Base-by-base conservation (phyloP, 2,113 vertebrate species). In the Glareola pratincola region DNA sequence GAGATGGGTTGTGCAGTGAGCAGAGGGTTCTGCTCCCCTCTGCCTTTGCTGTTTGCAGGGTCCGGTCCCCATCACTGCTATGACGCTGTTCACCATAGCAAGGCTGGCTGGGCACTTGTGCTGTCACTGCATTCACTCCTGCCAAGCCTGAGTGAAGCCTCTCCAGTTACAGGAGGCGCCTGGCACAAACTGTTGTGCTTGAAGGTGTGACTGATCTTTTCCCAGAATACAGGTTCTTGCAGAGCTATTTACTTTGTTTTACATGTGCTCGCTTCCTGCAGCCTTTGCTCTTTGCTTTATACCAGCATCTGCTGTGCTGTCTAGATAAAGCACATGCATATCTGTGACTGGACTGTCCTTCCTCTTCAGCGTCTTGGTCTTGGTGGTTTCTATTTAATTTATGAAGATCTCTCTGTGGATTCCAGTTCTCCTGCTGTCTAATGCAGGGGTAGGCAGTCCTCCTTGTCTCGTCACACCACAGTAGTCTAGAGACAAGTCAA, bases 101-200 rank as follows among this genome's bases (percentile, higher is more conserved):
- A 43, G 37, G 62, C 62, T 94, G 56, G 36, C 41, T 90, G 53
- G 36, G 43, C 7, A 23, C 56, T 81, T 47, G 21, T 24, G 69
- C 56, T 81, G 63, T n/a, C 3, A 5, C 41, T 50, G 54, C 8
- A 3, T 85, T 77, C 64, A 60, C 20, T 19, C 0, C 0, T 37
- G 36, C 83, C 59, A 12, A 68, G 75, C 30, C 34, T 30, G 39
- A 43, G 36, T 34, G 56, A 83, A 64, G 66, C 23, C 53, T 59
- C 27, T 91, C 39, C 53, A 83, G 59, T 19, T 83, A 34, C 67
- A 83, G 75, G 22, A 92, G 62, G 26, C 2, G 21, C 34, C 56
- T 68, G 75, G 53, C 75, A 91, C 29, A 21, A 17, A 14, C 62
- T 57, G 8, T 45, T 39, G 18, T 81, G 41, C 81, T 75, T 76